Base-by-base conservation (phyloP, 2,797 vertebrate species). In the Micropoecilia bifurca region DNA sequence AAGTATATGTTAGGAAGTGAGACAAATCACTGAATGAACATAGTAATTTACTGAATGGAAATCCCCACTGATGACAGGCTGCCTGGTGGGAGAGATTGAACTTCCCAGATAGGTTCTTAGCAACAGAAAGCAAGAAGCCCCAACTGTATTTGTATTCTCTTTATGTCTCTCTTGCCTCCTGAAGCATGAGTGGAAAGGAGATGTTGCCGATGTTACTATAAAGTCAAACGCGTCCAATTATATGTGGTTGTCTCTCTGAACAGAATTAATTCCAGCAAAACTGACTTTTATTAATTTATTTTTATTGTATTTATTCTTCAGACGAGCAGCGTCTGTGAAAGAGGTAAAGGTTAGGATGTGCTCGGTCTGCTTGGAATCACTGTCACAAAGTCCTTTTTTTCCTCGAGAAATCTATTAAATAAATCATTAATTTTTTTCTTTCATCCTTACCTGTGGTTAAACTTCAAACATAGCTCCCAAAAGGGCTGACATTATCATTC, bases 21-120 rank as follows among this genome's bases (percentile, higher is more conserved):
- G 68, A 81, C 36, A 79, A 85, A 75, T 79, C 41, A 47, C 77
- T 20, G 74, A 82, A 71, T 79, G 74, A 85, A 74, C 61, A 69
- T 46, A 80, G 80, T 79, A 53, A 85, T 82, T 81, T 57, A 43
- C 68, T 9, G 28, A 73, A 28, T 41, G 25, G 20, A 79, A 82
- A 82, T 71, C 74, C 53, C 74, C 46, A 45, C 76, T 59, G 68
- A 43, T 79, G 79, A 76, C 76, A 78, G 83, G 33, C n/a, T 57
- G 53, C 73, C 59, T 57, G 71, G 61, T 74, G 53, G 13, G 57
- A 36, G 41, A 46, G 53, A 59, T 75, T 43, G n/a, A 59, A 59
- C n/a, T 22, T 28, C 41, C 2, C 25, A 3, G 25, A 71, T 16
- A 47, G 74, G 68, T 76, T 20, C 68, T 22, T 33, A 48, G 59